Percentiles rank a stretch among this genome's conserved stretches.
Evolutionary conservation across 2,888 invertebrate species (phyloP).

Genomic region (Spisula subtruncata): DNA sequence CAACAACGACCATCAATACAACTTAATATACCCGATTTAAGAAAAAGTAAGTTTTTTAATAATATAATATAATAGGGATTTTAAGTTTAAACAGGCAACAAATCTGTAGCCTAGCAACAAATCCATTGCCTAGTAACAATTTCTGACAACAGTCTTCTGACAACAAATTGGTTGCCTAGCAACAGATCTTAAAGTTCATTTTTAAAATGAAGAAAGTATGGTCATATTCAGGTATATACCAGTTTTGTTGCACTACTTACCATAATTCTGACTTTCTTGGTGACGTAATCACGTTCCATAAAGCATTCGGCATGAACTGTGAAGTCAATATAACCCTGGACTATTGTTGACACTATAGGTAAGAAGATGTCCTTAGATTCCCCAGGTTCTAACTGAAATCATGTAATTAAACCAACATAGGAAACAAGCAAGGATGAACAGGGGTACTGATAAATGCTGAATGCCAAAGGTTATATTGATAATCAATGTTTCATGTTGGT

Average conservation of each 20-base stretch:
- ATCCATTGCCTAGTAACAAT: too few relatives aligned
- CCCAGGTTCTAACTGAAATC: slow-evolving; percentile 87
- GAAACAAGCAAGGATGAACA: not conserved
- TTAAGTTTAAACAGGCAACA: too few relatives aligned
- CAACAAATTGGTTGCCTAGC: too few relatives aligned
- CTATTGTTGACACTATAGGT: slow-evolving; percentile 93
- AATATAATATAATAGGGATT: too few relatives aligned
- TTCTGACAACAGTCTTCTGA: too few relatives aligned
- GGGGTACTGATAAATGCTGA: not conserved
- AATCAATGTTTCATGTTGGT: not conserved
- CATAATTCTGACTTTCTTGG: slow-evolving; percentile 90
- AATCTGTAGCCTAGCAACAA: too few relatives aligned
- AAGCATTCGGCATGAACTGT: slow-evolving; percentile 92
- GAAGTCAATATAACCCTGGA: slow-evolving; percentile 92
- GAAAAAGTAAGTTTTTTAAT: too few relatives aligned
- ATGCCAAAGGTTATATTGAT: not conserved
- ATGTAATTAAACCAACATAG: not conserved
- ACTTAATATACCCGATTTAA: too few relatives aligned
- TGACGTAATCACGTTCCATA: slow-evolving; percentile 87
- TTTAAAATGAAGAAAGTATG: too few relatives aligned
- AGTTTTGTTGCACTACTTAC: slow-evolving; percentile 86
- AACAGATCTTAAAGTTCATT: too few relatives aligned
- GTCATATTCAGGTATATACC: too few relatives aligned
- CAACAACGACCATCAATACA: too few relatives aligned
- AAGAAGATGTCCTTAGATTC: slow-evolving; percentile 92